Evolutionary conservation across 2,888 invertebrate genomes (phyloP), one percentile per base, ranked within the genome.

Genomic region (Hyposoter didymator): DNA sequence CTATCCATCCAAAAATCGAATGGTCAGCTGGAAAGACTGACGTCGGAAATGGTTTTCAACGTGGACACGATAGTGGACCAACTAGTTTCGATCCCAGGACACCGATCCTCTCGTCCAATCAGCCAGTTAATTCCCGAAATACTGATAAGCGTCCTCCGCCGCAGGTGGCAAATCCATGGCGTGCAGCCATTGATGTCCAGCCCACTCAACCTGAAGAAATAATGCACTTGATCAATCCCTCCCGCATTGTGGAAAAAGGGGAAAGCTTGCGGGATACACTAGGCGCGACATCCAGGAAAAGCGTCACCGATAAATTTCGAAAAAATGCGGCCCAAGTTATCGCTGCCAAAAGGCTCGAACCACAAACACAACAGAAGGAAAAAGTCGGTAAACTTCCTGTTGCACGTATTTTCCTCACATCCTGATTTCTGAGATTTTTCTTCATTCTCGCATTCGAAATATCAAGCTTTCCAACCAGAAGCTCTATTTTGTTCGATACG

Each of bases 191-290:
- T 12, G 81, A 88, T 49, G 84, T 22, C 5, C 55, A 85, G 32
- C 89, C 89, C 7, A 89, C 89, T 14, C 84, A 69, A 75, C 79
- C 78, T 5, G 84, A 88, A 39, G 89, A 89, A 55, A 78, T 87
- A 32, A 59, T 55, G 12, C 87, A 87, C 73, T 55, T 82, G 32
- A 74, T 85, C 0, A 55, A 28, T 32, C 73, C 75, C 4, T 78
- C 82, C 0, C 45, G 39, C 12, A 55, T 78, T 0, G 49, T 84
- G 35, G 69, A 52, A 59, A 43, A 55, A 75, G 2, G 62, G 17
- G 45, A 70, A 12, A 19, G 6, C 12, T 14, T 52, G 22, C 75
- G 67, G 17, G 35, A 82, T n/a, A 22, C 43, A 22, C 7, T 22
- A 0, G 59, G 1, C 12, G 12, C 28, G 59, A 28, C 3, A 14